Conservation (phyloP, 2,888 invertebrate genomes). For the Agonopterix heracliana region DNA sequence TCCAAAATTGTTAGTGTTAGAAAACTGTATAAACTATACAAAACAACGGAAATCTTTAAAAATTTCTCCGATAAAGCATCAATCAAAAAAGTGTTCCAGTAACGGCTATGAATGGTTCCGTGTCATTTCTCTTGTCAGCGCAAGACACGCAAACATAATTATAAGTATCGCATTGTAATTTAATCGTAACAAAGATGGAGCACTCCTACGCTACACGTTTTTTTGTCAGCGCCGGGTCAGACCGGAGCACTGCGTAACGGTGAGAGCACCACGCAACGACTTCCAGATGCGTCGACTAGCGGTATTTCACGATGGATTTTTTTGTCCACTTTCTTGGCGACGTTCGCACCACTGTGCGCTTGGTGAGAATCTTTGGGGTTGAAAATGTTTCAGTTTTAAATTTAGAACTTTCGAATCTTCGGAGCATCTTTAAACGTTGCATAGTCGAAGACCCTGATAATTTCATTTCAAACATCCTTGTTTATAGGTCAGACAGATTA, state of each 20-base stretch:
- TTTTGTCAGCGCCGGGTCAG: constrained; percentile 44
- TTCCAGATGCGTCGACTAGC: constrained; percentile 69
- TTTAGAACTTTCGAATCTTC: no score
- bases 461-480: no score
- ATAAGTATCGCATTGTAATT: constrained; percentile 42
- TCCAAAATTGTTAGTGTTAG: no score
- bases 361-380: constrained; percentile 16
- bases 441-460: no score
- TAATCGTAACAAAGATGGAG: constrained; percentile 43
- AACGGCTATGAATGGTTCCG: constrained; percentile 25
- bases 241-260: constrained; percentile 48
- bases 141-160: constrained; percentile 46
- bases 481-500: not conserved
- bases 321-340: constrained; percentile 41
- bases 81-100: constrained; percentile 20
- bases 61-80: not conserved
- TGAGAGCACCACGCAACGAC: constrained; percentile 58
- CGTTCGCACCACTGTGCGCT: constrained; percentile 24
- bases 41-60: no score
- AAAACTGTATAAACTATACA: no score
- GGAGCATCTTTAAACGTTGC: no score
- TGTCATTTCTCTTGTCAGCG: constrained; percentile 36
- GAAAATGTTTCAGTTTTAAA: constrained; percentile 15
- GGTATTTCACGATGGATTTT: constrained; percentile 55
- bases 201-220: constrained; percentile 51